Evolutionary conservation across 2,888 invertebrate species (phyloP), one percentile per base, ranked within the genome.

Genomic region (Rambutsinella grinnellia): DNA sequence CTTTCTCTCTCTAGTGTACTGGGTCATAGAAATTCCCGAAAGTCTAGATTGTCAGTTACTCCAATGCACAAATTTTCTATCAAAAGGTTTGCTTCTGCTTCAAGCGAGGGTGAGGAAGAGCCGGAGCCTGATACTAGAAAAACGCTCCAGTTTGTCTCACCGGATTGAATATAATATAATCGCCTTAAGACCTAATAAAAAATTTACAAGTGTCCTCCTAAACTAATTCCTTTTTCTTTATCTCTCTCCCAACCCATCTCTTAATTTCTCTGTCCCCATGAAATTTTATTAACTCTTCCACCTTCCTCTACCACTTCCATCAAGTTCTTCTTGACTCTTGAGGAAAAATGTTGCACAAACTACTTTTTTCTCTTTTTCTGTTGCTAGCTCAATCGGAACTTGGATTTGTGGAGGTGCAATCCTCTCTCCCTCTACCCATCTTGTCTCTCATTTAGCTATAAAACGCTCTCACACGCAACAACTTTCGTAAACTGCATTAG

Each of bases 381-480:
- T 74, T 74, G 72, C 72, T 74, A 74, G 72, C 72, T 66, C 66
- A 54, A 36, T 65, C 65, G 72, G 72, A 74, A 74, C 72, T 74
- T 74, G 66, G 66, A 74, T 57, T 66, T 62, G 36, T 13, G 13
- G 61, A 74, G 72, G 72, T 74, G 72, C 72, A 74, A 74, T 74
- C 66, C 72, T 44, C 36, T 36, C 66, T 71, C 66, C 51, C 66
- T 66, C 58, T 66, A 74, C 60, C 66, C 66, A 74, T 74, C 72
- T 74, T 66, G 61, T 74, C 66, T 74, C 66, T 74, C 66, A 74
- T 74, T 66, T 61, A 36, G 65, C 72, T 74, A 74, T 61, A 65
- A 74, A 71, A 72, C 54, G 47, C 56, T 67, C 51, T 24, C 72
- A 74, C 72, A 66, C 72, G 66, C 65, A 72, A 72, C 72, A 74